These are phyloP conservation scores for Homalodisca vitripennis DNA, from an alignment of 1,140 invertebrate genomes.

Conservation along the genomic window DNA sequence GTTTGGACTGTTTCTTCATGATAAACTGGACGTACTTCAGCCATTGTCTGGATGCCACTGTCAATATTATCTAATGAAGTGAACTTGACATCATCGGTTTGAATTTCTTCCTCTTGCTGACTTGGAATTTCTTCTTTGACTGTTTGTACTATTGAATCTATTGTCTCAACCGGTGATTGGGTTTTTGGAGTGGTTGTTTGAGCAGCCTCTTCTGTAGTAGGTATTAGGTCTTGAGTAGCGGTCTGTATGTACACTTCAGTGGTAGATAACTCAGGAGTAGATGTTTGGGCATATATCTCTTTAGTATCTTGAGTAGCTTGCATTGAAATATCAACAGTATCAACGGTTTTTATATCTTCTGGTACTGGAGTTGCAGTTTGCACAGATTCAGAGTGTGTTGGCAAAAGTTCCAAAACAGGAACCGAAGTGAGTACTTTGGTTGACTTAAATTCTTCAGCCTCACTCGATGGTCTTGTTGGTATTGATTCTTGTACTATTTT, in stretches of 20 bases:
- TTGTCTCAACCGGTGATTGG: conserved; percentile 13
- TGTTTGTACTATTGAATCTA: conserved; percentile 28
- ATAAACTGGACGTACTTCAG: conserved; percentile 37
- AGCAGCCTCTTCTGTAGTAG: conserved; percentile 28
- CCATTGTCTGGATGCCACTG: conserved; percentile 46
- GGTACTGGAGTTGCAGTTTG: conserved; percentile 47
- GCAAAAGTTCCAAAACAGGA: conserved; percentile 57
- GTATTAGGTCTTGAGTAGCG: conserved; percentile 9
- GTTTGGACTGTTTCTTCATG: conserved; percentile 40
- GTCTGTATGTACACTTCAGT: conserved; percentile 22
- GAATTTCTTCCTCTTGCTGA: conserved; percentile 45
- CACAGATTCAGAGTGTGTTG: conserved; percentile 50
- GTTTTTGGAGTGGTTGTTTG: conserved; percentile 35
- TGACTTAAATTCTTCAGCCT: conserved; percentile 46
- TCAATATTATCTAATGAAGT: conserved; percentile 38
- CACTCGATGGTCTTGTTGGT: conserved; percentile 47
- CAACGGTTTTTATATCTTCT: conserved; percentile 24
- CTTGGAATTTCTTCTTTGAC: background rate
- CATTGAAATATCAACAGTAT: conserved; percentile 44
- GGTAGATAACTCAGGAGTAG: conserved; percentile 15
- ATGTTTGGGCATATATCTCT: conserved; percentile 41
- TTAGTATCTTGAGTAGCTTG: conserved; percentile 44
- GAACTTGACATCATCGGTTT: conserved; percentile 44
- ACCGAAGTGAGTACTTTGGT: conserved; percentile 57
- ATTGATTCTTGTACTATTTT: conserved; percentile 64